Base-by-base conservation (phyloP, 2,888 invertebrate species). In the Phorcus lineatus region DNA sequence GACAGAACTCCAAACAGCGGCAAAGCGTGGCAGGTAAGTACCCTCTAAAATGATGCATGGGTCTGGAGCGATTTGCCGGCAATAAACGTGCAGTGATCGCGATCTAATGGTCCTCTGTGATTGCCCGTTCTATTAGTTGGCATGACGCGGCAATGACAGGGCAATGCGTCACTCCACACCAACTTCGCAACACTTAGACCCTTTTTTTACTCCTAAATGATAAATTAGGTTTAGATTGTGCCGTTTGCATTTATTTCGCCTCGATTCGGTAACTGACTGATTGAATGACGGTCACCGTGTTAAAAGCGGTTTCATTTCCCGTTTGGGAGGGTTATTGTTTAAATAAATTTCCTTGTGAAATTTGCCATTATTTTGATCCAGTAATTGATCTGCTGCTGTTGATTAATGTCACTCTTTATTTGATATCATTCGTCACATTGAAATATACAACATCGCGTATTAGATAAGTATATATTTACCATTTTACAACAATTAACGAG, bases 1-100 rank as follows among this genome's bases (percentile, higher is more conserved):
- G 91, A 7, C 89, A 90, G 77, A 91, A 90, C 81, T 84, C 84
- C 36, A 91, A 90, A 82, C 87, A 86, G 70, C 85, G 85, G 47
- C 88, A 87, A 24, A 52, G 57, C 40, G 40, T 79, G 17, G 70
- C 83, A 83, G 83, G 84, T 83, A 82, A 80, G 82, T 36, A 36
- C 36, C 47, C 47, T 6, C 47, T 47, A 19, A 57, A 3, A 31
- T 76, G 76, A 76, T 76, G 55, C 55, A 76, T 55, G 24, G 31
- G 55, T 19, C 31, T n/a, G 55, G 76, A 52, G 53, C 13, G 31
- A 24, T 22, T 24, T 17, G 31, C 9, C 28, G 53, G 76, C 53
- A 53, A 36, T 55, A 55, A 53, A 54, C 36, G 76, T 28, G 76
- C 55, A 24, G 55, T 36, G 19, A 70, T 28, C 19, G 36, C 40